Percentiles rank a stretch among this genome's conserved stretches.
These are phyloP conservation scores for Dendrolimus pini DNA, from an alignment of 2,888 invertebrate species.

Conservation along the genomic window DNA sequence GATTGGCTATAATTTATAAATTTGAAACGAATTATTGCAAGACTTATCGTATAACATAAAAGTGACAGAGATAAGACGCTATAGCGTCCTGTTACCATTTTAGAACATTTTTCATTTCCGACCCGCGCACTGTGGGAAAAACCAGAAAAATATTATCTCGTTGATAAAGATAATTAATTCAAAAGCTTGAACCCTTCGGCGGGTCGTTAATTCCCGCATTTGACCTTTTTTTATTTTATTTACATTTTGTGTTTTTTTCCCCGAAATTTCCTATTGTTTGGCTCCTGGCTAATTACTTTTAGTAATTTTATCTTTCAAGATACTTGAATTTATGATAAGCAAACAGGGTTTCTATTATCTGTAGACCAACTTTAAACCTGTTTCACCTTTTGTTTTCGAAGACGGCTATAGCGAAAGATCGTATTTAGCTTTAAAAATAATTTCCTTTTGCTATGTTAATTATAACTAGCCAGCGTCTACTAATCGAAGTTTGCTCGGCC, in stretches of 20 bases:
- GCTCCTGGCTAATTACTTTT: slow-evolving; percentile 9
- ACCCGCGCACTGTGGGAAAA: slow-evolving; percentile 10
- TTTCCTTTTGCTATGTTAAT: too few relatives aligned
- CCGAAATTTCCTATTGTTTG: slow-evolving; percentile 16
- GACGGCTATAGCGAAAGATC: too few relatives aligned
- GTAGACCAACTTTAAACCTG: neutral
- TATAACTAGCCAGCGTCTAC: too few relatives aligned
- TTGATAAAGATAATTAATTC: slow-evolving; percentile 33
- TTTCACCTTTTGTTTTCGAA: neutral
- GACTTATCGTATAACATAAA: neutral
- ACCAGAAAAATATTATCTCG: slow-evolving; percentile 26
- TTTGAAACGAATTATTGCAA: too few relatives aligned
- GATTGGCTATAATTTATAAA: too few relatives aligned
- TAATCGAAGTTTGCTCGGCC: too few relatives aligned
- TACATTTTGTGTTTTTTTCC: slow-evolving; percentile 17
- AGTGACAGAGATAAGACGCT: neutral
- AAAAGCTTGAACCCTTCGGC: slow-evolving; percentile 29
- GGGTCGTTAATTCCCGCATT: slow-evolving; percentile 27
- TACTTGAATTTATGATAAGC: neutral
- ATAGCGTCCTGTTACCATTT: neutral
- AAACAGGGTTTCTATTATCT: neutral
- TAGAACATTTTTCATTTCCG: slow-evolving; percentile 1
- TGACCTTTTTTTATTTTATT: slow-evolving; percentile 29
- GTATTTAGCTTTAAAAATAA: too few relatives aligned
- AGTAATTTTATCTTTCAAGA: slow-evolving; percentile 8